Conservation (phyloP, 1,140 invertebrate species). For the Philopotamus ludificatus region DNA sequence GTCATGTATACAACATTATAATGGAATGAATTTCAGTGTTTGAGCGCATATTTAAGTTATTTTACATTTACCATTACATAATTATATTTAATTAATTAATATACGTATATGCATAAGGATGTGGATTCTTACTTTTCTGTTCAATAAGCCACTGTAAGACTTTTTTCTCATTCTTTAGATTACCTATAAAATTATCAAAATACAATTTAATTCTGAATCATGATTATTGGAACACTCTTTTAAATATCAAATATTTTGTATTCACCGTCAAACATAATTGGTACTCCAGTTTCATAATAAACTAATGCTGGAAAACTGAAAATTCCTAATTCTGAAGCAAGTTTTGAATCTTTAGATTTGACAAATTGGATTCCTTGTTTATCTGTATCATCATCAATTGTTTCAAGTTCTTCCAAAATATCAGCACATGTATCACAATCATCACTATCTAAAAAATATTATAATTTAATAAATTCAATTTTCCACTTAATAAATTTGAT, state of each 20-base stretch:
- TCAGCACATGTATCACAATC: constrained; percentile 78
- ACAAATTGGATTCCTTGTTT: constrained; percentile 92
- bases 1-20: not conserved
- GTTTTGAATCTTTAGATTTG: constrained; percentile 85
- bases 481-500: too few species aligned
- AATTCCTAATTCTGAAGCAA: constrained; percentile 88
- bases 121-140: constrained; percentile 85
- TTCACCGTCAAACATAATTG: constrained; percentile 89
- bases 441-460: constrained; percentile 68
- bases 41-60: too few species aligned
- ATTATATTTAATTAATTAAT: constrained; percentile 8
- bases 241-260: not conserved
- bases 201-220: not conserved
- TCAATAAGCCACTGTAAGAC: constrained; percentile 93
- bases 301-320: constrained; percentile 87
- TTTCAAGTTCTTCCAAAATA: constrained; percentile 86
- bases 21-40: constrained; percentile 8
- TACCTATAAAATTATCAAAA: constrained; percentile 68
- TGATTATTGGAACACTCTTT: not conserved
- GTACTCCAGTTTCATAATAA: constrained; percentile 90
- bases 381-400: constrained; percentile 91
- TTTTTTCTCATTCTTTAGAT: constrained; percentile 92
- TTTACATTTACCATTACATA: not conserved
- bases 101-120: constrained; percentile 48
- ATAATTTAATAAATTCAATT: too few species aligned